Percentiles rank a stretch among this genome's conserved stretches.
Evolutionary conservation across 2,113 vertebrate species (phyloP).

Genomic region (Acrocephalus kingi): DNA sequence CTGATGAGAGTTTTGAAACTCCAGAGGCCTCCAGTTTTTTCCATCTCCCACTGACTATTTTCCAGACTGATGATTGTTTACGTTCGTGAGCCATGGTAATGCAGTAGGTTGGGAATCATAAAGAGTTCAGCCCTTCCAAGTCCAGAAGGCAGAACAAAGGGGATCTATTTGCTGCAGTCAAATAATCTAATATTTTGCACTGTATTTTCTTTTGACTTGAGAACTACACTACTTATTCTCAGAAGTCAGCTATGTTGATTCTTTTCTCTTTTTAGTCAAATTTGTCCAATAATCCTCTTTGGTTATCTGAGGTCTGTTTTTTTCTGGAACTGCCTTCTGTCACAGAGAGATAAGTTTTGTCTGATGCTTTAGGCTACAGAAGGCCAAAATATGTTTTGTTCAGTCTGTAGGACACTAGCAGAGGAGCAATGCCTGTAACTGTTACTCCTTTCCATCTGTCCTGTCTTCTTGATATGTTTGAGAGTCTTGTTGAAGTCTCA

Average conservation of each 20-base stretch:
- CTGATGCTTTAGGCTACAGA: not conserved
- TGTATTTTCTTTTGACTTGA: not conserved
- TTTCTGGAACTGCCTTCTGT: not conserved
- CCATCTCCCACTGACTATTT: not conserved
- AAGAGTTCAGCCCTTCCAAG: not conserved
- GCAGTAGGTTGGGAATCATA: not conserved
- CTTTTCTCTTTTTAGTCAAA: not conserved
- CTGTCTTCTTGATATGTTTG: constrained; percentile 7
- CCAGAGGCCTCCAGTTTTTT: not conserved
- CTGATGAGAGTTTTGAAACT: not conserved
- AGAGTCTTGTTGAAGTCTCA: not conserved
- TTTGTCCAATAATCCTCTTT: not conserved
- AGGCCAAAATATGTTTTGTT: not conserved
- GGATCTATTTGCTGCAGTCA: not conserved
- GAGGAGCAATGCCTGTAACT: not conserved
- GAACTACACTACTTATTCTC: not conserved
- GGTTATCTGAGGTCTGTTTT: not conserved
- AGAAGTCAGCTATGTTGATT: not conserved
- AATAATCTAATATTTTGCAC: not conserved
- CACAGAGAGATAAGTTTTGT: not conserved
- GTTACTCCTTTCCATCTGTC: not conserved
- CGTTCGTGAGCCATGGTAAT: rapidly evolving
- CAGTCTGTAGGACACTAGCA: not conserved
- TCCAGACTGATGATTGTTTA: not conserved
- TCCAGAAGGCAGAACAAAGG: not conserved